Percentiles rank a stretch among this genome's conserved stretches.
phyloP scores from a whole-genome alignment of 2,113 vertebrate species.

The Erpornis zantholeuca region DNA sequence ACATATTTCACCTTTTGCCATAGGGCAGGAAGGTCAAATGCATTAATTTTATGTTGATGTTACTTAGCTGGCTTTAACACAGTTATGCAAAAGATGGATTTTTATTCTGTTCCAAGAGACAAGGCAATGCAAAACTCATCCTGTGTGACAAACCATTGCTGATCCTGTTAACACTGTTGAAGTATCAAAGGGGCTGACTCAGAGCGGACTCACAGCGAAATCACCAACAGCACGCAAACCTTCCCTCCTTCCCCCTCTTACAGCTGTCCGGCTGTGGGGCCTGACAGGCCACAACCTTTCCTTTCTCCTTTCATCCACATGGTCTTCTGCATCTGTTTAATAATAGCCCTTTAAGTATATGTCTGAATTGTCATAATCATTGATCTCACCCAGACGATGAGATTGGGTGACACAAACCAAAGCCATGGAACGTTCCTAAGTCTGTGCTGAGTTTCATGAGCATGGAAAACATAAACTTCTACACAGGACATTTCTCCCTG shows the following conservation, averaged over 20 bases:
- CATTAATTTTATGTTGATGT: background rate
- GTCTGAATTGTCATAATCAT: constrained; percentile 23
- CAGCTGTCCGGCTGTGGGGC: background rate
- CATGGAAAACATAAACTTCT: constrained; percentile 17
- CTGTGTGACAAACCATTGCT: background rate
- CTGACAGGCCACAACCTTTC: background rate
- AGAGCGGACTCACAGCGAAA: background rate
- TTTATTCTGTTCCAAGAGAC: background rate
- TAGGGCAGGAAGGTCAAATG: background rate
- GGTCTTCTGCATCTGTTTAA: constrained; percentile 43
- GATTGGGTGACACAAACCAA: constrained; percentile 56
- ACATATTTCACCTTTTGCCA: background rate
- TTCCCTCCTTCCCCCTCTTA: background rate
- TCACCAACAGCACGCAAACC: background rate
- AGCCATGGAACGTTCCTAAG: constrained; percentile 27
- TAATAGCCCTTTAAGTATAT: background rate
- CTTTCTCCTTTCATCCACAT: constrained; percentile 26
- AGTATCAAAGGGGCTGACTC: background rate
- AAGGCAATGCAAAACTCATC: background rate
- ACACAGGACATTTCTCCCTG: background rate
- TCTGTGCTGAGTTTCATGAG: constrained; percentile 22
- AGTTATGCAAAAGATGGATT: background rate
- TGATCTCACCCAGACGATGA: constrained; percentile 22
- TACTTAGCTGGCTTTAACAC: background rate
- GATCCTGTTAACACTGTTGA: background rate